These are phyloP conservation scores for Dryococelus australis DNA, from an alignment of 2,888 invertebrate species.

Conservation along the genomic window DNA sequence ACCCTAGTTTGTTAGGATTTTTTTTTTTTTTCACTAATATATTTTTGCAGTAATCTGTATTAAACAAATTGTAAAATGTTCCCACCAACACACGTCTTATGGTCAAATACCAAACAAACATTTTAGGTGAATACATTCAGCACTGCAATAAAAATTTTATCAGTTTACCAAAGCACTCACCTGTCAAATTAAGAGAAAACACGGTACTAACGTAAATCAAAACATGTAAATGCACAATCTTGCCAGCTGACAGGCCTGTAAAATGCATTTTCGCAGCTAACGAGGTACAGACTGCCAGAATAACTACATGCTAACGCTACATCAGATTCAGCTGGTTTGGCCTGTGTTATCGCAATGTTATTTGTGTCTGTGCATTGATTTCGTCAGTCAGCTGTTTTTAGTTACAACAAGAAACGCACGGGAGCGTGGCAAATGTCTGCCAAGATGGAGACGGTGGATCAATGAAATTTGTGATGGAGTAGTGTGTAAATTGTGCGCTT, in stretches of 20 bases:
- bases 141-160: not conserved
- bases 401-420: constrained; percentile 57
- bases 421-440: constrained; percentile 40
- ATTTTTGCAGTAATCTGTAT: too few species aligned
- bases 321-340: not conserved
- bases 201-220: not conserved
- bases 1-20: too few species aligned
- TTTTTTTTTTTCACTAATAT: too few species aligned
- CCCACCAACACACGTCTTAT: too few species aligned
- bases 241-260: not conserved
- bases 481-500: constrained; percentile 62
- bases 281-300: not conserved
- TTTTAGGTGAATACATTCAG: too few species aligned
- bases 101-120: too few species aligned
- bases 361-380: not conserved
- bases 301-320: not conserved
- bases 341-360: not conserved
- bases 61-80: too few species aligned
- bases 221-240: not conserved
- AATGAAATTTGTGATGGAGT: constrained; percentile 74
- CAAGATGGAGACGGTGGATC: constrained; percentile 79
- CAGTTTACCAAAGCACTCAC: not conserved
- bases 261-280: not conserved
- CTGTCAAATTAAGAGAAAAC: not conserved
- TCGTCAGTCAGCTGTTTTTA: constrained; percentile 28